These are phyloP conservation scores for Apteryx owenii DNA, from an alignment of 2,113 vertebrate genomes.

Conservation along the genomic window DNA sequence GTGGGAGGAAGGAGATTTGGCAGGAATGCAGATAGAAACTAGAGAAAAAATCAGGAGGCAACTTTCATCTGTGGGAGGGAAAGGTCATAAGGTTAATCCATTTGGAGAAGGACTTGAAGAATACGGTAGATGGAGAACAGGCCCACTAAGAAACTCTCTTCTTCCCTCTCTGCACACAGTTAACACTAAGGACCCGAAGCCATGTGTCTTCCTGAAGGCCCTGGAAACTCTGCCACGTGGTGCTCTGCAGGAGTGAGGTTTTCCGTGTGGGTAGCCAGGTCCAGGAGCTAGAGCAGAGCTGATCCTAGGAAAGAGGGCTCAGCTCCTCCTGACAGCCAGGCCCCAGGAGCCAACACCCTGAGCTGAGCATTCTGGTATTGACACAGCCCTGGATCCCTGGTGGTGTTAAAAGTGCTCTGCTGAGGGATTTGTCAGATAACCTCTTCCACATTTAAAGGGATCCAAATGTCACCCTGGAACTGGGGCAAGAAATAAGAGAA, in stretches of 20 bases:
- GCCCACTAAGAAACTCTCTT: background rate
- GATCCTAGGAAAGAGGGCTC: background rate
- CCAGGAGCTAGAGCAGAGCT: background rate
- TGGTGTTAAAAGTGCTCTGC: background rate
- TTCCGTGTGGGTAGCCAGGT: background rate
- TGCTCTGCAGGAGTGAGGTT: background rate
- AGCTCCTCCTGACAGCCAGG: background rate
- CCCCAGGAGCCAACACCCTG: background rate
- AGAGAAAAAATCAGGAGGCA: background rate
- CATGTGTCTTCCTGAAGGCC: background rate
- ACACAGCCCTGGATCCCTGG: background rate
- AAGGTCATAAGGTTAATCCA: background rate
- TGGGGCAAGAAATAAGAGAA: background rate
- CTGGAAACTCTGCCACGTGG: background rate
- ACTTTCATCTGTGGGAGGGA: background rate
- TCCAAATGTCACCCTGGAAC: background rate
- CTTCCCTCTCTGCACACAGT: background rate
- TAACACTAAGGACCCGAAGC: fast-evolving
- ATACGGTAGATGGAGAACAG: background rate
- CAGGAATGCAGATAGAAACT: background rate
- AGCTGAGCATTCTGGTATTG: background rate
- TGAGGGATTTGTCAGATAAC: background rate
- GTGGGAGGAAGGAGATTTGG: background rate
- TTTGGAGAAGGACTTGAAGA: background rate
- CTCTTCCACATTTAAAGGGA: background rate